Base-by-base conservation (phyloP, 2,888 invertebrate species). In the Adineta ricciae region DNA sequence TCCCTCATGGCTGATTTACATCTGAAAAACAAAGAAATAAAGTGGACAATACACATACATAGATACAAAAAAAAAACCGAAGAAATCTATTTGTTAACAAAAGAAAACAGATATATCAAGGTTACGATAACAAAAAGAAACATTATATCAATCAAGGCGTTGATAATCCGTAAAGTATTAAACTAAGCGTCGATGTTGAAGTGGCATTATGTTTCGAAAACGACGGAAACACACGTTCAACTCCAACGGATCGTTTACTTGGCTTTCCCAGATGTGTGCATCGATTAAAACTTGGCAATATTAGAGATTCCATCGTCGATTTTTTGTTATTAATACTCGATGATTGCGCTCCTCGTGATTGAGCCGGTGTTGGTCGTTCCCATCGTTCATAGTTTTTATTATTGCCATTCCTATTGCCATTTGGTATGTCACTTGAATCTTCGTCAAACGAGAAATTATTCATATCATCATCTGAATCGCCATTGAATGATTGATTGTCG, bases 271-370 rank as follows among this genome's bases (percentile, higher is more conserved):
- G 41, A 78, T 78, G 78, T 24, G 78, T 78, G n/a, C 38, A 78
- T 24, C 78, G 78, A 78, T 78, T 78, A n/a, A 78, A 78, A 78
- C 78, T 78, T 5, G 78, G 78, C n/a, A 78, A 78, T 78, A 41
- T 78, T 9, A 78, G 41, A 24, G 78, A 41, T 78, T 41, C 38
- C 1, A 41, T 41, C 1, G 78, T 78, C 32, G 19, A 64, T 64
- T 64, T 64, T 64, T 64, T 64, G 32, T 64, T 64, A 32, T 64
- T 32, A 19, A 64, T 64, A 64, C 27, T 32, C 19, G 64, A 64
- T 64, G 64, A 64, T 64, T 64, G 64, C 19, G 64, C 32, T 64
- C 32, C 5, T n/a, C 41, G 78, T 41, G 78, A 41, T 78, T 21
- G 32, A 41, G 1, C 14, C 14, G 64, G 27, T 64, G 64, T 64